phyloP scores from a whole-genome alignment of 2,113 vertebrate species.

The Calidris pugnax region DNA sequence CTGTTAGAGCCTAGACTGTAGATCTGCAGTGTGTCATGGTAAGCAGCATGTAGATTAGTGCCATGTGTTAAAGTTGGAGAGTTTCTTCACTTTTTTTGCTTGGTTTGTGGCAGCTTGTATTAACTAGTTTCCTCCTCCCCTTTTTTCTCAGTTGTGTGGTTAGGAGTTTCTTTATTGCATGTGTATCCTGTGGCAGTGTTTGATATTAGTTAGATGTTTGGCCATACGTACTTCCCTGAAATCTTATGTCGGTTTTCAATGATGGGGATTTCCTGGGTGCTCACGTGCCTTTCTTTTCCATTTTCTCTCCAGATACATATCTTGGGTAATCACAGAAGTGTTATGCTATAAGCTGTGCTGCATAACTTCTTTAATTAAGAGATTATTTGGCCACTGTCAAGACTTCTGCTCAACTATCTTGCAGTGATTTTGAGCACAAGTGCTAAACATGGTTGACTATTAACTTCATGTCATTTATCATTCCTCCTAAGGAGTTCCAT shows the following conservation, averaged over 20 bases:
- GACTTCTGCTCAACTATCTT: not conserved
- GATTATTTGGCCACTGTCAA: not conserved
- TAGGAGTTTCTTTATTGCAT: not conserved
- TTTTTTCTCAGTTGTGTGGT: not conserved
- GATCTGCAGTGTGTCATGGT: slow-evolving; percentile 2
- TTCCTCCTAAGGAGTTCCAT: not conserved
- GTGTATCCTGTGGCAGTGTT: not conserved
- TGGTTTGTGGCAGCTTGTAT: not conserved
- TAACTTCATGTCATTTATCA: not conserved
- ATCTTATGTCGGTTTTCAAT: not conserved
- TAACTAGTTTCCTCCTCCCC: not conserved
- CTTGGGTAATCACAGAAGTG: not conserved
- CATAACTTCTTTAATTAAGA: not conserved
- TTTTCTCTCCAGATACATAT: not conserved
- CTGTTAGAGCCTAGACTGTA: slow-evolving; percentile 22
- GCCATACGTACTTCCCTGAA: not conserved
- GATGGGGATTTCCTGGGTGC: not conserved
- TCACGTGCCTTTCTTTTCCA: not conserved
- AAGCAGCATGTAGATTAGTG: slow-evolving; percentile 19
- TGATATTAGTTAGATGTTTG: not conserved
- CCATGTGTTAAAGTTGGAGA: slow-evolving; percentile 43
- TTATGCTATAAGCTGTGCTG: not conserved
- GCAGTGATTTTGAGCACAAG: not conserved
- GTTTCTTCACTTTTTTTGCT: not conserved
- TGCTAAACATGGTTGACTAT: not conserved